A percentile compares a stretch with the other conserved stretches of the same genome.
Evolutionary conservation across 2,797 vertebrate species (phyloP).

Genomic region (Pelobates cultripes): DNA sequence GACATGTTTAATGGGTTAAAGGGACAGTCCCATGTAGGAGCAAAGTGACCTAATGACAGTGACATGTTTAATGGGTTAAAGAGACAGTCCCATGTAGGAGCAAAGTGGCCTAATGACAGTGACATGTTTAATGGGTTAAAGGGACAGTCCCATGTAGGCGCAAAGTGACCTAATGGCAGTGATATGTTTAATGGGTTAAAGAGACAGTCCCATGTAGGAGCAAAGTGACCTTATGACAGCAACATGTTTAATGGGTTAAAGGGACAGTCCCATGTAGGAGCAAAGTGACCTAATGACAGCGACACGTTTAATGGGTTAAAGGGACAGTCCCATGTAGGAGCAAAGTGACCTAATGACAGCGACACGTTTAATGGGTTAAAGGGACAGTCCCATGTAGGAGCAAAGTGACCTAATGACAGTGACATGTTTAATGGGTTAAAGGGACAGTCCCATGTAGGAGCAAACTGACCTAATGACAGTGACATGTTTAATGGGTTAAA

Average conservation of each 20-base stretch:
- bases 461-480: neutral
- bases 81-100: neutral
- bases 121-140: slow-evolving; percentile 5
- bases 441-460: neutral
- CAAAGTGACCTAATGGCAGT: neutral
- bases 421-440: neutral
- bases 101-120: neutral
- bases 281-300: neutral
- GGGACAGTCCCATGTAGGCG: neutral
- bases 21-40: no score
- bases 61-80: slow-evolving; percentile 4
- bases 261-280: neutral
- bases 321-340: neutral
- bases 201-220: neutral
- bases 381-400: neutral
- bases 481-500: neutral
- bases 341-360: neutral
- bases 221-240: neutral
- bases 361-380: slow-evolving; percentile 1
- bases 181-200: slow-evolving; percentile 9
- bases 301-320: neutral
- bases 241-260: neutral
- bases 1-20: no score
- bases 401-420: neutral
- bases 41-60: neutral